A percentile compares a stretch with the other conserved stretches of the same genome.
Conservation (phyloP, 2,113 vertebrate species). For the Malurus cyaneus region DNA sequence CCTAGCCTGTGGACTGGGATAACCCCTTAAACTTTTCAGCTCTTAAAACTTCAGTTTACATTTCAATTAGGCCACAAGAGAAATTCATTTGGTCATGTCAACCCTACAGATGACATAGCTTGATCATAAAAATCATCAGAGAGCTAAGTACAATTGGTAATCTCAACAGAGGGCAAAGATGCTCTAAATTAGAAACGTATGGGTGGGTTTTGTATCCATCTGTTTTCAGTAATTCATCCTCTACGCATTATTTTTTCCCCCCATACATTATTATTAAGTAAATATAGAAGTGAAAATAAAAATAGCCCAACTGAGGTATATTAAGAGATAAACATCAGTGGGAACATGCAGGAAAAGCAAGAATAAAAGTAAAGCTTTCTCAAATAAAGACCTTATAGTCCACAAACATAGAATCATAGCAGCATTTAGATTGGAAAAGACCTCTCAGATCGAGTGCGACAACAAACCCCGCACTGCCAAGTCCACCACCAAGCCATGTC, state of each 20-base stretch:
- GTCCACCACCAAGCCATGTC: background rate
- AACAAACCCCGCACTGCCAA: background rate
- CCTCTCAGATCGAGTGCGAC: background rate
- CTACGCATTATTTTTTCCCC: background rate
- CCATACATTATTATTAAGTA: background rate
- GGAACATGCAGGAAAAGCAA: background rate
- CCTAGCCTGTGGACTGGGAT: background rate
- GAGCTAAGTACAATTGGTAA: conserved; percentile 14
- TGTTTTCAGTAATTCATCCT: background rate
- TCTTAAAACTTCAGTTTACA: conserved; percentile 32
- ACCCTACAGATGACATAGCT: conserved; percentile 10
- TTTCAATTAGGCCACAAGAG: conserved; percentile 39
- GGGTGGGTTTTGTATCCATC: background rate
- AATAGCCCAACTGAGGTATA: background rate
- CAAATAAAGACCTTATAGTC: background rate
- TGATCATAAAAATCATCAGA: conserved; percentile 34
- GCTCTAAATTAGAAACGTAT: background rate
- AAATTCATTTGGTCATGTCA: conserved; percentile 37
- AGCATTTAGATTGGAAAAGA: background rate
- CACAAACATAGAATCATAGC: background rate
- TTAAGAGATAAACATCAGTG: background rate
- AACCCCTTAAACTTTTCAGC: conserved; percentile 11
- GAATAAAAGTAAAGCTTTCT: background rate
- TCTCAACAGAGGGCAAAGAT: background rate
- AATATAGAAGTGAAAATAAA: background rate